Percentiles rank a stretch among this genome's conserved stretches.
Conservation (phyloP, 2,888 invertebrate genomes). For the Idaea biselata region DNA sequence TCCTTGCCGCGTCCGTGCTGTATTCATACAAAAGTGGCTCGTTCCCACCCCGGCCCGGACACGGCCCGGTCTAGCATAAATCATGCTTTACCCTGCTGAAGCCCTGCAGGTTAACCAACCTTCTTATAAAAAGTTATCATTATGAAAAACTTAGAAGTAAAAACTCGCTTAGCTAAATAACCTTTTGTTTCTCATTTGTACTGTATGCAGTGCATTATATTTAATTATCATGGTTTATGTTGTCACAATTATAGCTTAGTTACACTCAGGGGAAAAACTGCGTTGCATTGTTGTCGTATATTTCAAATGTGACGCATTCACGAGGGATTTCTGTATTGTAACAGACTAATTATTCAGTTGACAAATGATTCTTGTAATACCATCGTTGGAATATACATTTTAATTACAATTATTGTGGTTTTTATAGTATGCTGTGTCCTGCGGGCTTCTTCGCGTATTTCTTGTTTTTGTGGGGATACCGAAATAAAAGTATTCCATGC, state of each 20-base stretch:
- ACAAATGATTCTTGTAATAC: conserved; percentile 1
- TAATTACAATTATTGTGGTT: too few species aligned
- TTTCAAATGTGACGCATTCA: conserved; percentile 24
- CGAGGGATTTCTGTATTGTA: conserved; percentile 1
- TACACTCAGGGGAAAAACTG: conserved; percentile 26
- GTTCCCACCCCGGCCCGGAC: too few species aligned
- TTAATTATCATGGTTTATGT: conserved; percentile 27
- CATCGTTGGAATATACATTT: not conserved
- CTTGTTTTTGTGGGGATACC: too few species aligned
- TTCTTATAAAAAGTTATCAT: too few species aligned
- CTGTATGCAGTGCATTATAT: conserved; percentile 16
- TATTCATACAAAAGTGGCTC: too few species aligned
- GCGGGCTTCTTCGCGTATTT: too few species aligned
- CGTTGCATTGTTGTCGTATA: conserved; percentile 24
- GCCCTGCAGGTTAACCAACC: too few species aligned
- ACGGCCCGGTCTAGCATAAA: too few species aligned
- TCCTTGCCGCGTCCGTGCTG: too few species aligned
- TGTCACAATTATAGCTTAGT: conserved; percentile 25
- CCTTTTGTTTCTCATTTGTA: not conserved
- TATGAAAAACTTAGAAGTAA: not conserved
- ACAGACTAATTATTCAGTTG: conserved; percentile 3
- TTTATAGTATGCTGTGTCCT: too few species aligned
- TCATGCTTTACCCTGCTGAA: too few species aligned
- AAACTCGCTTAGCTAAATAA: not conserved
- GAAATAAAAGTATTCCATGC: too few species aligned